Evolutionary conservation across 2,797 vertebrate species (phyloP).

Genomic region (Trachops cirrhosus): DNA sequence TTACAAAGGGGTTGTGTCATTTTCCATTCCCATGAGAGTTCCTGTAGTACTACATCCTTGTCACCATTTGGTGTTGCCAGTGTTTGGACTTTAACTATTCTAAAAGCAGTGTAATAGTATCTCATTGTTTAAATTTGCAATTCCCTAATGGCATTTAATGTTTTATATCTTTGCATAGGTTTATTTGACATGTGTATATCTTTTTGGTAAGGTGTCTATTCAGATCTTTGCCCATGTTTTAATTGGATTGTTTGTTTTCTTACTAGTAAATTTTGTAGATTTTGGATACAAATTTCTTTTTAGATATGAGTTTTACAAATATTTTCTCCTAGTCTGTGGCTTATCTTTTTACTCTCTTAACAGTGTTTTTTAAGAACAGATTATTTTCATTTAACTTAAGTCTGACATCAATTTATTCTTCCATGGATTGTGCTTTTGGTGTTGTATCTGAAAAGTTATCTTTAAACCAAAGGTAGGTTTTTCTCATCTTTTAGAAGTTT

Average conservation of each 20-base stretch:
- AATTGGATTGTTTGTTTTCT: neutral
- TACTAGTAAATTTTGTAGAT: neutral
- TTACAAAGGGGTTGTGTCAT: neutral
- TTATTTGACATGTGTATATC: neutral
- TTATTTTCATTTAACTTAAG: no score
- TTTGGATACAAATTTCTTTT: no score
- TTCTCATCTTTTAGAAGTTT: neutral
- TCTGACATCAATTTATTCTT: no score
- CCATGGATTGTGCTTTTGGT: neutral
- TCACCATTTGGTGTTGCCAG: neutral
- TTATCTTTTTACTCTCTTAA: no score
- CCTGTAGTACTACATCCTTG: neutral
- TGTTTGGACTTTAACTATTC: neutral
- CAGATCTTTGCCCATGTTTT: neutral
- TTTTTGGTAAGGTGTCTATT: neutral
- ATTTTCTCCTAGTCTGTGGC: no score
- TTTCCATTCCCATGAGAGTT: neutral
- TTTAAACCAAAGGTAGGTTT: neutral
- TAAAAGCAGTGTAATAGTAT: neutral
- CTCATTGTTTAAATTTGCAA: neutral
- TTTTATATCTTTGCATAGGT: neutral
- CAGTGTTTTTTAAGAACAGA: no score
- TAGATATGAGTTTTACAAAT: no score
- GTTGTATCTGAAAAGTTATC: neutral
- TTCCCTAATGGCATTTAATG: neutral